Evolutionary conservation across 1,140 invertebrate species (phyloP), one percentile per base, ranked within the genome.

Genomic region (Danaus melanippus): DNA sequence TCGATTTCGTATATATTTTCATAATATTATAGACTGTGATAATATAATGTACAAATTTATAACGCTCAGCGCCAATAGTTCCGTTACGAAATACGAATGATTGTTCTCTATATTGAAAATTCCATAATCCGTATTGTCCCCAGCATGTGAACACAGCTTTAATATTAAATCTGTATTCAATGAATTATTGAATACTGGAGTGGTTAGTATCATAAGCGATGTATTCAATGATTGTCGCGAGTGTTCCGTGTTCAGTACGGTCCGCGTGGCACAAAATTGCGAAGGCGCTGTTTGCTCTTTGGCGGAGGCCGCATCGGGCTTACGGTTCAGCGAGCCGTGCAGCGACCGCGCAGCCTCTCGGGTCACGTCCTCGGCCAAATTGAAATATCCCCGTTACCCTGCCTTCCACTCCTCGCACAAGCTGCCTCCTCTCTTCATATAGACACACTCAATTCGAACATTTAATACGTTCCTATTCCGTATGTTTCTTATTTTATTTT

Each of bases 251-350:
- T 77, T 71, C 67, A 67, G 68, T 71, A 80, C 79, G 79, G 79
- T 86, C 79, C 71, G 70, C 79, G 74, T 79, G 79, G 79, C 81
- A 81, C 79, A 86, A 86, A 81, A 84, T 86, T 84, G 79, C 71
- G 81, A 64, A 84, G 77, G 77, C 83, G 79, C 70, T 84, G 77
- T 86, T 84, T 86, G 79, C 84, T 86, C 84, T 86, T 84, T 86
- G 79, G 79, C 78, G 74, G 66, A 74, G 76, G 67, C 76, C 82
- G 74, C 80, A 80, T 68, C 76, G 74, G 76, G 74, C 76, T 82
- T 71, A 73, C 83, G 79, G 83, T 81, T 84, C 83, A 84, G 76
- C 77, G 83, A 82, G 74, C 83, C 79, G 81, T 77, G 67, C 72
- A 62, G 59, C 70, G 64, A 67, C 74, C 71, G 68, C 72, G 69